Evolutionary conservation across 2,797 vertebrate species (phyloP), one percentile per base, ranked within the genome.

Genomic region (Uromys caudimaculatus): DNA sequence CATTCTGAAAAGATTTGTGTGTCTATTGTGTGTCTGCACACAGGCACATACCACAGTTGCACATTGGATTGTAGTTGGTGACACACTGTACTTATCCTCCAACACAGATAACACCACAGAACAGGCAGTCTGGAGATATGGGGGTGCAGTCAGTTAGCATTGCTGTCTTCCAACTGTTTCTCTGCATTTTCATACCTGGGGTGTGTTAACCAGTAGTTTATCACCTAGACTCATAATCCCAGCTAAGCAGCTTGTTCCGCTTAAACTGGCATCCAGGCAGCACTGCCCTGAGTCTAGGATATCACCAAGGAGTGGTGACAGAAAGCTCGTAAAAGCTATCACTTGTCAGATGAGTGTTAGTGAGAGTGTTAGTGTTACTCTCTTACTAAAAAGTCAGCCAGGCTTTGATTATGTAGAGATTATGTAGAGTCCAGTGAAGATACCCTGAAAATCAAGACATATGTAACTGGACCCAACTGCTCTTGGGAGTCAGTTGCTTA

Each of bases 371-470:
- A n/a, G n/a, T n/a, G n/a, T n/a, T n/a, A n/a, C n/a, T n/a, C n/a
- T n/a, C n/a, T n/a, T n/a, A n/a, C n/a, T n/a, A n/a, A 56, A 79
- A 69, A n/a, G 21, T 35, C 76, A 75, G 19, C 58, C 35, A 50
- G 69, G 19, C 52, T 89, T 77, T 58, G 10, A 52, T 16, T 71
- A 4, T 47, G 10, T 41, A 16, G 27, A 24, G 44, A 41, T n/a
- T n/a, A n/a, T 32, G 35, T 24, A 67, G 17, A 93, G 29, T 56
- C 32, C 81, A 50, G 29, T 67, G 54, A 38, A 87, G 60, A 69
- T 27, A 76, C 44, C 83, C 87, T 96, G 32, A 83, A 88, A 78
- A 69, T 60, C 76, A 82, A 67, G 91, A 47, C 54, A n/a, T 47
- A 29, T 85, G 54, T 75, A 82, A 41, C 27, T 82, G 52, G 38